phyloP scores from a whole-genome alignment of 2,113 vertebrate genomes.

The Apistogramma diplotaenia region DNA sequence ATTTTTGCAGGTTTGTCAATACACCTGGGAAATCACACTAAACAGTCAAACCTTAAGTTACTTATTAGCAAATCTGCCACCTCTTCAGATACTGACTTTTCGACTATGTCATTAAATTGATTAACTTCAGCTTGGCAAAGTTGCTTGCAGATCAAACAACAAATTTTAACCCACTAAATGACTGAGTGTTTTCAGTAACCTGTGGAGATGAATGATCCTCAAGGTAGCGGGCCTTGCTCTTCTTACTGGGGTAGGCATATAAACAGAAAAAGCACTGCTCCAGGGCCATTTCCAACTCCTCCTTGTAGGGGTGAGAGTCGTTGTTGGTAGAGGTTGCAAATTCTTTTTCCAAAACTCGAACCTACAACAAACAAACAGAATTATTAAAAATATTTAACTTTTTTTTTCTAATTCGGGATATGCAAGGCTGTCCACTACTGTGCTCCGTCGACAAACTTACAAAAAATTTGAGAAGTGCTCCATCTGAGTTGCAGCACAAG shows the following conservation, averaged over 20 bases:
- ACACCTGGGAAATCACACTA: constrained; percentile 11
- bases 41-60: constrained; percentile 22
- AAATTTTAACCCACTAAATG: not conserved
- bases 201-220: constrained; percentile 95
- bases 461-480: constrained; percentile 92
- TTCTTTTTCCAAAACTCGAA: constrained; percentile 88
- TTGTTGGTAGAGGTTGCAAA: constrained; percentile 78
- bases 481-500: constrained; percentile 93
- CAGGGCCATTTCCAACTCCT: constrained; percentile 93
- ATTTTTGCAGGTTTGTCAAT: constrained; percentile 6
- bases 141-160: not conserved
- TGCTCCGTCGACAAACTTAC: constrained; percentile 74
- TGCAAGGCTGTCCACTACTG: not conserved
- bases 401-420: not conserved
- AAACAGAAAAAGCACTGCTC: constrained; percentile 98
- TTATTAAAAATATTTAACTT: not conserved
- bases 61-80: constrained; percentile 29
- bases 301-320: constrained; percentile 90
- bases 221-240: constrained; percentile 95
- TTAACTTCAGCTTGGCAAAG: not conserved
- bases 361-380: constrained; percentile 68
- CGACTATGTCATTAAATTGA: not conserved
- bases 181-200: constrained; percentile 68
- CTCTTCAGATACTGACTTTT: constrained; percentile 11
- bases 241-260: constrained; percentile 94